A percentile compares a stretch with the other conserved stretches of the same genome.
These are phyloP conservation scores for Megastigmus dorsalis DNA, from an alignment of 2,888 invertebrate genomes.

Conservation along the genomic window DNA sequence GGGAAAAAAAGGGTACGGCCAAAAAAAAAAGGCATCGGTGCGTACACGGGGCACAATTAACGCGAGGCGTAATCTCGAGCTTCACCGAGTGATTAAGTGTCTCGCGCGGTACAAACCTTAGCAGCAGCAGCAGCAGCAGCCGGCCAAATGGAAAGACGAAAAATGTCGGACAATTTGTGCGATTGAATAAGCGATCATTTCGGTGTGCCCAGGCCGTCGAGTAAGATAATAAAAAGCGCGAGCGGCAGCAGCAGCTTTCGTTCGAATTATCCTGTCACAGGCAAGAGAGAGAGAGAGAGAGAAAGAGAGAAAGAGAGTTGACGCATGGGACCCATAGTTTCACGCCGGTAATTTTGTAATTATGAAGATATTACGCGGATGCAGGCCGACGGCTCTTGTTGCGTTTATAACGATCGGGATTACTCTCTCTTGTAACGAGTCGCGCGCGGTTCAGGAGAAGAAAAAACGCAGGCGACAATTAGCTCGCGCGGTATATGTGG, in stretches of 20 bases:
- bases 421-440: too few species aligned
- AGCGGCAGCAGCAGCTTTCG: constrained; percentile 2
- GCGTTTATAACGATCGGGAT: constrained; percentile 27
- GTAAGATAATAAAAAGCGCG: constrained; percentile 15
- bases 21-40: not conserved
- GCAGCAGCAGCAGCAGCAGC: not conserved
- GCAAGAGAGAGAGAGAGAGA: too few species aligned
- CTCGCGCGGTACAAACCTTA: too few species aligned
- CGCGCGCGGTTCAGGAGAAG: not conserved
- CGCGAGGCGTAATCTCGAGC: too few species aligned
- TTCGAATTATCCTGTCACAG: constrained; percentile 46
- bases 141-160: not conserved
- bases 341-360: constrained; percentile 56
- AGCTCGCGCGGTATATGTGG: too few species aligned
- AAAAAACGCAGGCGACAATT: constrained; percentile 20
- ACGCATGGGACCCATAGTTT: constrained; percentile 48
- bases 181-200: constrained; percentile 34
- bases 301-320: too few species aligned
- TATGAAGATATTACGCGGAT: constrained; percentile 53
- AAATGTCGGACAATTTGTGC: constrained; percentile 21
- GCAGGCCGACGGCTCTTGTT: not conserved
- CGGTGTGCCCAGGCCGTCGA: not conserved
- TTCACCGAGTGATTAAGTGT: not conserved
- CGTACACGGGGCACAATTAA: too few species aligned
- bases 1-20: not conserved